phyloP scores from a whole-genome alignment of 2,888 invertebrate genomes.

The Sabellastarte sp. region DNA sequence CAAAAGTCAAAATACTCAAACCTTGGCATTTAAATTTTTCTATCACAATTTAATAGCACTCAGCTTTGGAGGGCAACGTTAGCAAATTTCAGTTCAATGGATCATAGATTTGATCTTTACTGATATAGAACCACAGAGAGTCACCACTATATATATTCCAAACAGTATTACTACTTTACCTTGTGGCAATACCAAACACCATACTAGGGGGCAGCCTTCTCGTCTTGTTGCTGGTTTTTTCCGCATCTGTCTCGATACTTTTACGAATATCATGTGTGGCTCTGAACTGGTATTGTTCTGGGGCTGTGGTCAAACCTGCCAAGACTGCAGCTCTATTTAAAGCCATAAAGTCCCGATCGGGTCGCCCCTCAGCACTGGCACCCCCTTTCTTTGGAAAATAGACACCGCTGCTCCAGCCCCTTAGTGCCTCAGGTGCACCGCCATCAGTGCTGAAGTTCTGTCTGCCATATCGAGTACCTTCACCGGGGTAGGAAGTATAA shows the following conservation, averaged over 20 bases:
- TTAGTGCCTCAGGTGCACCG: constrained; percentile 4
- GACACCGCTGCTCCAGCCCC: constrained; percentile 11
- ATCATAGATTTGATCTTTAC: no score
- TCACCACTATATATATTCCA: no score
- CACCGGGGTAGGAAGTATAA: constrained; percentile 34
- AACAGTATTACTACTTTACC: constrained; percentile 39
- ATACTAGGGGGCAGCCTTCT: constrained; percentile 47
- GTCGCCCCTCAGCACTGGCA: not conserved
- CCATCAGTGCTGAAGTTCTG: constrained; percentile 43
- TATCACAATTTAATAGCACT: no score
- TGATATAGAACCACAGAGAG: no score
- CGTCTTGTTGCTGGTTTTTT: constrained; percentile 32
- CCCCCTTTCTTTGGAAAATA: constrained; percentile 8
- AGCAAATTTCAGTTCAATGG: no score
- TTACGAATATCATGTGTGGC: constrained; percentile 51
- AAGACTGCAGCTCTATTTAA: constrained; percentile 51
- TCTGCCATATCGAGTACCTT: constrained; percentile 40
- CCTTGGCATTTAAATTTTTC: no score
- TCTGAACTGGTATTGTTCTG: constrained; percentile 49
- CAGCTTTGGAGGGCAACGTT: no score
- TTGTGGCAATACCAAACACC: constrained; percentile 53
- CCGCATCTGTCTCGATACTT: constrained; percentile 36
- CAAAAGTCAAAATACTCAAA: no score
- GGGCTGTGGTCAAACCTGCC: constrained; percentile 50
- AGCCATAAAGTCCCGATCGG: constrained; percentile 46